Evolutionary conservation across 1,140 invertebrate genomes (phyloP).

Genomic region (Megathymus violae): DNA sequence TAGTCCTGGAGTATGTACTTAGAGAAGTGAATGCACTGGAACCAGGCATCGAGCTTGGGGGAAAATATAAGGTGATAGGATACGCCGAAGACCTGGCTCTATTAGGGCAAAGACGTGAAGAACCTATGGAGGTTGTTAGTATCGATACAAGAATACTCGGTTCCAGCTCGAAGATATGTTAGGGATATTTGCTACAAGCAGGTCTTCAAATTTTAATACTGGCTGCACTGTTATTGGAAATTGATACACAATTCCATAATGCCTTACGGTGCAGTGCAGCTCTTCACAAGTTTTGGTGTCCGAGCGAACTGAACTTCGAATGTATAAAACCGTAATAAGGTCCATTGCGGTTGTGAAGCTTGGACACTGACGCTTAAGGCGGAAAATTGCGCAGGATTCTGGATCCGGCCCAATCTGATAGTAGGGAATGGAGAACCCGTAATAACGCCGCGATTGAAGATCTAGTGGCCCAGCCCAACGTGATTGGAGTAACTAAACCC

Average conservation of each 20-base stretch:
- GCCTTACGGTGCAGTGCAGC: background rate
- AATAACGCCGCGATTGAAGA: too few species aligned
- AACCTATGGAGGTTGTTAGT: background rate
- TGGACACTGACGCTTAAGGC: too few species aligned
- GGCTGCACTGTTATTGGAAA: slow-evolving; percentile 8
- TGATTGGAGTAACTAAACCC: too few species aligned
- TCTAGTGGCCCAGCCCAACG: too few species aligned
- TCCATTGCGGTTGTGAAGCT: too few species aligned
- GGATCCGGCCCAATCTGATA: too few species aligned
- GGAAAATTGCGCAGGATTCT: too few species aligned
- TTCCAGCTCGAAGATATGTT: background rate
- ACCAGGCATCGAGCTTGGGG: slow-evolving; percentile 1
- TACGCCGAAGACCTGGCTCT: slow-evolving; percentile 23
- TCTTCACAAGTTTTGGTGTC: too few species aligned
- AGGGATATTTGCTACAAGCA: slow-evolving; percentile 2
- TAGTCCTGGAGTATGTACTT: slow-evolving; percentile 1
- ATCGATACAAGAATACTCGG: background rate
- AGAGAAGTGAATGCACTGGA: slow-evolving; percentile 3
- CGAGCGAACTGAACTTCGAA: too few species aligned
- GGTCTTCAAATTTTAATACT: slow-evolving; percentile 6
- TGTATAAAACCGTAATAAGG: too few species aligned
- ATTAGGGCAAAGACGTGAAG: background rate
- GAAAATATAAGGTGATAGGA: slow-evolving; percentile 23
- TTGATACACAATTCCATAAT: background rate
- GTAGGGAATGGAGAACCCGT: too few species aligned